Evolutionary conservation across 2,113 vertebrate genomes (phyloP).

Genomic region (Passer montanus): DNA sequence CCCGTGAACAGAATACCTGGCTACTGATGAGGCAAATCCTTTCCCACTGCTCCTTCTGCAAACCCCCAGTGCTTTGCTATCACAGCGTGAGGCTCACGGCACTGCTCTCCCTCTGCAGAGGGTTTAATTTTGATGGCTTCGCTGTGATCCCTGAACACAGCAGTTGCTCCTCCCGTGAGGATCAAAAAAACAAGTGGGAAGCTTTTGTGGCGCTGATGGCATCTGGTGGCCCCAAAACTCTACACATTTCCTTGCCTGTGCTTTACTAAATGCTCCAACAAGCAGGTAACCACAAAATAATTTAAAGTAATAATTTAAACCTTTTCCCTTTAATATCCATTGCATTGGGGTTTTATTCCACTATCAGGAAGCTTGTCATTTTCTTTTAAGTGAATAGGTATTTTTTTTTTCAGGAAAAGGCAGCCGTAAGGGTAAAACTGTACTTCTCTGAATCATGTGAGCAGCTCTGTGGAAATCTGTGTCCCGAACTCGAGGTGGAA

Average conservation of each 20-base stretch:
- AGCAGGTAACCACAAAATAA: neutral
- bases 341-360: fast-evolving
- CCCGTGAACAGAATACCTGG: neutral
- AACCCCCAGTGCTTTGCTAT: neutral
- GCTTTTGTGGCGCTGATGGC: neutral
- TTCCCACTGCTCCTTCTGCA: neutral
- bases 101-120: neutral
- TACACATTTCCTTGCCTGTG: neutral
- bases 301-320: neutral
- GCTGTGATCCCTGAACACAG: neutral
- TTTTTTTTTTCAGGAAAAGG: neutral
- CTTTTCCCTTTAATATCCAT: neutral
- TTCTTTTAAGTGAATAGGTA: neutral
- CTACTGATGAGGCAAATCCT: neutral
- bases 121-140: neutral
- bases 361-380: neutral
- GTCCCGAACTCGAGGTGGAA: neutral
- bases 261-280: neutral
- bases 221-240: neutral
- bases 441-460: neutral
- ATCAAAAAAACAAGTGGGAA: neutral
- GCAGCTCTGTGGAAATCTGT: neutral
- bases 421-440: neutral
- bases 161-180: neutral
- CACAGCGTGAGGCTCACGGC: neutral